Conservation (phyloP, 2,888 invertebrate species). For the Panopea generosa region DNA sequence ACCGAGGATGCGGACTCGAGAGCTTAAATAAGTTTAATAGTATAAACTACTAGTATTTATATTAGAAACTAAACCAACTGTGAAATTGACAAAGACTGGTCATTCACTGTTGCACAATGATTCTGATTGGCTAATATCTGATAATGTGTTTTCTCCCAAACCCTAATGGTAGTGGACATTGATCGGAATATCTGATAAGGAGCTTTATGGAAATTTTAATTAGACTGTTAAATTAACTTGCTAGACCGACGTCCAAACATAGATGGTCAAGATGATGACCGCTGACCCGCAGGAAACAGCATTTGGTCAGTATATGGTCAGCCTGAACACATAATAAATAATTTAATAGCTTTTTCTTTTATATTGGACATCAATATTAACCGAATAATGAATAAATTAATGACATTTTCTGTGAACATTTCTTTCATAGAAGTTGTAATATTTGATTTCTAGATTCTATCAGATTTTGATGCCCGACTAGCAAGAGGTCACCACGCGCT, state of each 20-base stretch:
- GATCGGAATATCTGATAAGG: no score
- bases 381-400: constrained; percentile 44
- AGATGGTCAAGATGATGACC: constrained; percentile 33
- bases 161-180: no score
- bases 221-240: constrained; percentile 21
- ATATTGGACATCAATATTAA: constrained; percentile 32
- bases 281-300: not conserved
- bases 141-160: no score
- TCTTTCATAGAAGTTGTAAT: constrained; percentile 3
- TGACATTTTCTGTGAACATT: constrained; percentile 37
- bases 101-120: no score
- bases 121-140: no score
- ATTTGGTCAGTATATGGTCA: no score
- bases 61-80: no score
- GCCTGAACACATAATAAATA: constrained; percentile 27
- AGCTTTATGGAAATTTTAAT: constrained; percentile 4
- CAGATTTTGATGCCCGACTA: not conserved
- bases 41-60: no score
- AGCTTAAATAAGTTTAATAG: no score
- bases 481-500: constrained; percentile 33
- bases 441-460: constrained; percentile 35
- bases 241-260: constrained; percentile 26
- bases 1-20: no score
- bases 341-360: constrained; percentile 36
- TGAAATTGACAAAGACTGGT: no score